Evolutionary conservation across 2,113 vertebrate species (phyloP).

Genomic region (Eudyptes chrysolophus): DNA sequence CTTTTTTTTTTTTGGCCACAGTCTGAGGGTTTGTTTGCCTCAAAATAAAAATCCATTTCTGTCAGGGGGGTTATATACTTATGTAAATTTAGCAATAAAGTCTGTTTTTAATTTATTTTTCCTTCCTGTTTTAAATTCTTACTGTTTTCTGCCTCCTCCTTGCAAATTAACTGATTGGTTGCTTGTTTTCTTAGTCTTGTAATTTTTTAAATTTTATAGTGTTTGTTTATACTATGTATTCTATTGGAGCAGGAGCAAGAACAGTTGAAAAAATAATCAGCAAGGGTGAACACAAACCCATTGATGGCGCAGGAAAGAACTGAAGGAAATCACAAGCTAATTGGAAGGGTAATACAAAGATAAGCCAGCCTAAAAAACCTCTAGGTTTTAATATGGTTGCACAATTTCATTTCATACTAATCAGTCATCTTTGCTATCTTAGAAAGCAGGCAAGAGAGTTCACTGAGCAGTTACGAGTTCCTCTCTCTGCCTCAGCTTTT

Average conservation of each 20-base stretch:
- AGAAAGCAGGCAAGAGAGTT: not conserved
- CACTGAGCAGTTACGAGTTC: not conserved
- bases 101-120: not conserved
- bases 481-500: not conserved
- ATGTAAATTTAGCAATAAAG: not conserved
- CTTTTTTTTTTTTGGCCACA: not conserved
- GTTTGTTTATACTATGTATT: not conserved
- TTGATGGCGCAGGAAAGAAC: not conserved
- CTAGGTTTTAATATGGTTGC: not conserved
- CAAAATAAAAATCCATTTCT: not conserved
- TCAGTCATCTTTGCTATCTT: not conserved
- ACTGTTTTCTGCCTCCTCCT: not conserved
- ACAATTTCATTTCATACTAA: not conserved
- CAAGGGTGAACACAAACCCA: not conserved
- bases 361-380: not conserved
- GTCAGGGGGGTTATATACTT: not conserved
- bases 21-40: not conserved
- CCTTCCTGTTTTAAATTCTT: not conserved
- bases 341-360: not conserved
- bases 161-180: not conserved
- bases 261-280: not conserved
- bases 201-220: not conserved
- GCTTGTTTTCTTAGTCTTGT: not conserved
- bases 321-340: not conserved
- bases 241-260: not conserved